phyloP scores from a whole-genome alignment of 2,797 vertebrate genomes.

The Molothrus aeneus region DNA sequence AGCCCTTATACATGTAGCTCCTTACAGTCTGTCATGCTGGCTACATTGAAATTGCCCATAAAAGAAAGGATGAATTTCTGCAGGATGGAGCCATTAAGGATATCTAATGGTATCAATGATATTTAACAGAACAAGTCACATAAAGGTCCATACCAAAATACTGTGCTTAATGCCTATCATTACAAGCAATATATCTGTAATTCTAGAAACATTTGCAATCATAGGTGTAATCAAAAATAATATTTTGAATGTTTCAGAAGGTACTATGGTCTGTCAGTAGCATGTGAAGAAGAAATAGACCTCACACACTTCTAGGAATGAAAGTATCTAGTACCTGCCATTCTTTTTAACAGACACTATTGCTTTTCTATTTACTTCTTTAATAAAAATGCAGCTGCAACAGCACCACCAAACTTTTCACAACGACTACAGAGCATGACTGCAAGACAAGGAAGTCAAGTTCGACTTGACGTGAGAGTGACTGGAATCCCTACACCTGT shows the following conservation, averaged over 20 bases:
- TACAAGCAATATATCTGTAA: neutral
- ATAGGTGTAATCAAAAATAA: neutral
- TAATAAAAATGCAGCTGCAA: slow-evolving; percentile 82
- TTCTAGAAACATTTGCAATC: neutral
- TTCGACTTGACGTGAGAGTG: slow-evolving; percentile 91
- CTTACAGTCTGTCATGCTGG: neutral
- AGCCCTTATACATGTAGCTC: neutral
- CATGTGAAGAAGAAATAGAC: neutral
- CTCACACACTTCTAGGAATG: neutral
- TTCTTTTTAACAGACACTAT: neutral
- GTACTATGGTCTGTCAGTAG: neutral
- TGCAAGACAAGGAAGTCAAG: slow-evolving; percentile 95
- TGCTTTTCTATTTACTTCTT: neutral
- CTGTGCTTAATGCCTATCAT: neutral
- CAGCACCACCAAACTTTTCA: slow-evolving; percentile 92
- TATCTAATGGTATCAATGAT: neutral
- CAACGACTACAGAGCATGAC: slow-evolving; percentile 96
- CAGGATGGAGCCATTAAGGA: neutral
- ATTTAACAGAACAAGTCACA: neutral
- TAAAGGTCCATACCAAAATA: neutral
- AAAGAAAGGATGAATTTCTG: neutral
- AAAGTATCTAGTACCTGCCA: neutral
- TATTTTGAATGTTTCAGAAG: neutral
- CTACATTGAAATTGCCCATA: neutral
- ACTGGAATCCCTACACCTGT: slow-evolving; percentile 97